Conservation (phyloP, 1,140 invertebrate genomes). For the Vanessa tameamea region DNA sequence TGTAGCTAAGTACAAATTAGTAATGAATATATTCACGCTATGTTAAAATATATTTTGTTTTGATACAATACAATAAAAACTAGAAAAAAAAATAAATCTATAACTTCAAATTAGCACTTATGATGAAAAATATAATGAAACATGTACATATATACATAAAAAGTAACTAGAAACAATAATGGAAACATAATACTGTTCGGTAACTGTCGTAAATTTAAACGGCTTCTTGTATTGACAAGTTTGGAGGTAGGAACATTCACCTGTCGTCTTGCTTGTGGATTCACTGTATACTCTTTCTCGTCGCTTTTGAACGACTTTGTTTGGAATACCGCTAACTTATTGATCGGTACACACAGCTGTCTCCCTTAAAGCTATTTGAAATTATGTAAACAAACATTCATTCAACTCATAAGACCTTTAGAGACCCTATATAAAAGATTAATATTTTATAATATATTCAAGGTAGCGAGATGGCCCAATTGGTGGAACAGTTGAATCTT, state of each 20-base stretch:
- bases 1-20: too few species aligned
- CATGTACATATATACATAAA: neutral
- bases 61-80: too few species aligned
- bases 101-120: slow-evolving; percentile 10
- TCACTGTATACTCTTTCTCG: slow-evolving; percentile 37
- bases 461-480: too few species aligned
- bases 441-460: too few species aligned
- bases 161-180: slow-evolving; percentile 14
- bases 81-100: too few species aligned
- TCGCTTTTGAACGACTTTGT: slow-evolving; percentile 30
- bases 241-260: slow-evolving; percentile 40
- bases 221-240: slow-evolving; percentile 47
- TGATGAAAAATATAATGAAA: slow-evolving; percentile 20
- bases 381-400: neutral
- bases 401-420: neutral
- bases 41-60: too few species aligned
- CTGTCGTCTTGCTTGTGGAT: slow-evolving; percentile 42
- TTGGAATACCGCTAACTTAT: slow-evolving; percentile 32
- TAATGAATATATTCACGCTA: too few species aligned
- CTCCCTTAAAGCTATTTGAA: slow-evolving; percentile 14
- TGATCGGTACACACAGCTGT: slow-evolving; percentile 26
- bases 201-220: slow-evolving; percentile 41
- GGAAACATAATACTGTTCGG: slow-evolving; percentile 30
- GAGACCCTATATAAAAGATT: neutral
- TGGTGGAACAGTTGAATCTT: too few species aligned